Evolutionary conservation across 2,888 invertebrate genomes (phyloP), one percentile per base, ranked within the genome.

Genomic region (Iselma pallidipennis): DNA sequence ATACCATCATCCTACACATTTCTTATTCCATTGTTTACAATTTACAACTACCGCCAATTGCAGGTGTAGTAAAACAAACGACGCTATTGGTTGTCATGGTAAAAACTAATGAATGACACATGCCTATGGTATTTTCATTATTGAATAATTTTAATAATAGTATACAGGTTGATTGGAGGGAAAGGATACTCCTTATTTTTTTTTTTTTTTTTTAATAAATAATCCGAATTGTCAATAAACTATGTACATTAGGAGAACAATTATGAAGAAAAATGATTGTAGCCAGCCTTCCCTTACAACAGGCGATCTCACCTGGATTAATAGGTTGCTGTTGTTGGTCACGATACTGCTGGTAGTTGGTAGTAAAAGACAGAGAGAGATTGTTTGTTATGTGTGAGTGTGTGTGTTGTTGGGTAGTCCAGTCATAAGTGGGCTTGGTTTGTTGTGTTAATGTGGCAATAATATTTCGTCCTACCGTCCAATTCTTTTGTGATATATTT

Each of bases 351-450:
- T n/a, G n/a, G n/a, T n/a, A n/a, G n/a, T n/a, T n/a, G 51, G 51
- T 52, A 25, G 52, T 59, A 26, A 49, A 49, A 57, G 33, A 61
- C 57, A 58, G 54, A 57, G 61, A 51, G 45, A 58, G 61, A 25
- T 48, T 56, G 21, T 57, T 37, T 54, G 31, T 57, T 23, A 16
- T 54, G 48, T 49, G 14, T 50, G 50, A n/a, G n/a, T 55, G 26
- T 25, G 9, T 9, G 9, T 42, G 16, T 37, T 37, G 37, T 37
- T 37, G 42, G 21, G 21, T 19, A 9, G 12, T 9, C 42, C 19
- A 42, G 42, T 42, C 42, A 42, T 42, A 42, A 37, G 42, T 42
- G 42, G 42, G 42, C 50, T 50, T 25, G 50, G 50, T 26, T 50
- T 7, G 48, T 49, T 49, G 49, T 49, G 16, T 42, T 9, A 42